Conservation (phyloP, 2,888 invertebrate genomes). For the Atethmia centrago region DNA sequence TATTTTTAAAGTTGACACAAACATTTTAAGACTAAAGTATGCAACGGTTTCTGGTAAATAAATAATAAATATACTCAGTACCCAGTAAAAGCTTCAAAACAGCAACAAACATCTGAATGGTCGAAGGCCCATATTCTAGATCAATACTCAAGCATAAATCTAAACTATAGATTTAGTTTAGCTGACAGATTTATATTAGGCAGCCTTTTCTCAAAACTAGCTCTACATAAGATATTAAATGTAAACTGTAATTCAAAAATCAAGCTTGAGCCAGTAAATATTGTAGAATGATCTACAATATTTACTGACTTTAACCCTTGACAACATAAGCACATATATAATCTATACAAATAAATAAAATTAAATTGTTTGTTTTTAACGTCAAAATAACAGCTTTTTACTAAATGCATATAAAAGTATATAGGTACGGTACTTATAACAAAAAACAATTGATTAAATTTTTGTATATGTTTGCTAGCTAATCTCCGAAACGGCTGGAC, state of each 20-base stretch:
- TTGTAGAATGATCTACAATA: background rate
- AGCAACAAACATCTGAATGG: background rate
- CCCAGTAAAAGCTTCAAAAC: background rate
- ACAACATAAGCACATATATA: background rate
- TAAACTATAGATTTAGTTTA: background rate
- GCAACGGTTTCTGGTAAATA: background rate
- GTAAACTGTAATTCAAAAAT: conserved; percentile 8
- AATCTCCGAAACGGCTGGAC: too few relatives aligned
- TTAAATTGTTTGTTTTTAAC: too few relatives aligned
- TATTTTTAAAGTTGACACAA: background rate
- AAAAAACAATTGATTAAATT: too few relatives aligned
- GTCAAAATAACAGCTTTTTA: too few relatives aligned
- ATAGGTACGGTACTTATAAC: too few relatives aligned
- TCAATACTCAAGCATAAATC: conserved; percentile 20
- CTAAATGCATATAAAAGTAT: too few relatives aligned
- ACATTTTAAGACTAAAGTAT: background rate
- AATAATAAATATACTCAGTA: background rate
- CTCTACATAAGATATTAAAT: background rate
- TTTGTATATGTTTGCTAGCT: too few relatives aligned
- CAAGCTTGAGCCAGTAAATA: background rate
- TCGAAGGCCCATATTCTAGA: background rate
- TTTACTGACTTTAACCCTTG: background rate
- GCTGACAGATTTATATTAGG: background rate
- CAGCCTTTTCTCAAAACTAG: background rate
- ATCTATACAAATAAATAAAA: too few relatives aligned